phyloP scores from a whole-genome alignment of 2,888 invertebrate genomes.

The Hirtodrosophila duncani region DNA sequence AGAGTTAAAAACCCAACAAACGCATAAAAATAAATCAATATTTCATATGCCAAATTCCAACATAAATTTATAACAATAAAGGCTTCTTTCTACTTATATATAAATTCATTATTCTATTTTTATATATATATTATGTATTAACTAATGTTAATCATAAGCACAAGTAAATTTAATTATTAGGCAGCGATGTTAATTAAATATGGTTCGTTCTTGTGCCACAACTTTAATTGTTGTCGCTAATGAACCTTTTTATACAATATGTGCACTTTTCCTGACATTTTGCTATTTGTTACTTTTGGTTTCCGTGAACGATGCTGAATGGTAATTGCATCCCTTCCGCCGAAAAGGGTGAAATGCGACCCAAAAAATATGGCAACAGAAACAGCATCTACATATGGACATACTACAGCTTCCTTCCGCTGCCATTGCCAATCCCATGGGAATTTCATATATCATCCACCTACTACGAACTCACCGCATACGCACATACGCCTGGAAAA shows the following conservation, averaged over 20 bases:
- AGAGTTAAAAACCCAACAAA: too few species aligned
- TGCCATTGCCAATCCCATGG: slow-evolving; percentile 45
- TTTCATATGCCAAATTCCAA: too few species aligned
- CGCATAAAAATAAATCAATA: too few species aligned
- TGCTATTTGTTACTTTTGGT: slow-evolving; percentile 33
- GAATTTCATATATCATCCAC: slow-evolving; percentile 37
- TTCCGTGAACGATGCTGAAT: slow-evolving; percentile 2
- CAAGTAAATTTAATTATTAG: too few species aligned
- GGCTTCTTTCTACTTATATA: too few species aligned
- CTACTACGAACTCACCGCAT: slow-evolving; percentile 11
- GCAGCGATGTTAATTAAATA: too few species aligned
- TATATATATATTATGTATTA: too few species aligned
- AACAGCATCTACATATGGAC: slow-evolving; percentile 38
- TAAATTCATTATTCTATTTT: too few species aligned
- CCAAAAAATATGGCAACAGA: slow-evolving; percentile 44
- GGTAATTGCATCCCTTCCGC: slow-evolving; percentile 27
- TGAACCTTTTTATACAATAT: slow-evolving; percentile 59
- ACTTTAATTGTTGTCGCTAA: slow-evolving; percentile 54
- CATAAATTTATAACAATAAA: too few species aligned
- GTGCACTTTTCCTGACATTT: slow-evolving; percentile 58
- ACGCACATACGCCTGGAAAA: too few species aligned
- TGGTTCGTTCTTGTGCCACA: not conserved
- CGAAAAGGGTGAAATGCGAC: slow-evolving; percentile 52
- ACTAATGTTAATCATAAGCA: too few species aligned
- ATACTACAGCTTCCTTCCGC: slow-evolving; percentile 27